Evolutionary conservation across 2,113 vertebrate genomes (phyloP), one percentile per base, ranked within the genome.

Genomic region (Plotosus lineatus): DNA sequence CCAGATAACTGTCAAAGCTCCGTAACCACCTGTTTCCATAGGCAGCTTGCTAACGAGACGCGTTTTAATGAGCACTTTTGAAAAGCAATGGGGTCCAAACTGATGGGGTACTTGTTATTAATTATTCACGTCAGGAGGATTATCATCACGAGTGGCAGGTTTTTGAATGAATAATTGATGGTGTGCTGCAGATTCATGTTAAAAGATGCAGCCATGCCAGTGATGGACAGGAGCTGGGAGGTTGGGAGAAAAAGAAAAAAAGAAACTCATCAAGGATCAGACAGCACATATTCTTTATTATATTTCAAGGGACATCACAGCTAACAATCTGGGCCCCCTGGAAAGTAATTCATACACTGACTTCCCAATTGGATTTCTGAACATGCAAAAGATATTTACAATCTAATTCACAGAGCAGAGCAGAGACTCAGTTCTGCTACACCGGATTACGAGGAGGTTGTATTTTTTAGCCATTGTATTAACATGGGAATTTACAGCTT

Each of bases 141-240:
- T 92, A 94, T 91, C 90, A 93, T 93, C 88, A 92, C 89, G 86
- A 77, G 88, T 82, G 88, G 91, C 90, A 88, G 87, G 86, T 91
- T 91, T n/a, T 90, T 86, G 84, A 81, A 93, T 94, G 89, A 94
- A 94, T 94, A 92, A 94, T 94, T 92, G 88, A 94, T 93, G 68
- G 36, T 26, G 77, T 89, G 89, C 89, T 63, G 89, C 90, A 90
- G 90, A 86, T 89, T 90, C 88, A 88, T 90, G 90, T 91, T 89
- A 91, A 91, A 92, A 89, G 81, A 83, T 89, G 86, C 85, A 87
- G 86, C 81, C 40, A 82, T 61, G 75, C 74, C 80, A 60, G 46
- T 90, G 90, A 92, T 82, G 87, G 90, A 90, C 87, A 86, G 86
- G 76, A 68, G 65, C 79, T 85, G 79, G 85, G 78, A 65, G 21